Base-by-base conservation (phyloP, 2,113 vertebrate genomes). In the Cichladusa arquata region DNA sequence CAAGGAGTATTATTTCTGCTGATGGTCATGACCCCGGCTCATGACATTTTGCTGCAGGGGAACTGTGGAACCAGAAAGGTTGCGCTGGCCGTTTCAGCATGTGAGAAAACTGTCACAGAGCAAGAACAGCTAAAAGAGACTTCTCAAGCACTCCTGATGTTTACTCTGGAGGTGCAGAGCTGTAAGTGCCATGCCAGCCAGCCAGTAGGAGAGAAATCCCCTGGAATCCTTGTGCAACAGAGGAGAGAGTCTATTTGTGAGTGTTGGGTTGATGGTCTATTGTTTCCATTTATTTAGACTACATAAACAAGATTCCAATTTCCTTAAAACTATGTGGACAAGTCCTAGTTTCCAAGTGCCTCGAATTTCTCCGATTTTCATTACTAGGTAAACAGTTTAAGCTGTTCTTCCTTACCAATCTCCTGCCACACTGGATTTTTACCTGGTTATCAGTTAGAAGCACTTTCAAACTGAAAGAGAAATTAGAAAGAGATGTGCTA, bases 51-150 rank as follows among this genome's bases (percentile, higher is more conserved):
- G 53, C 83, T 71, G 15, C 69, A 79, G 45, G 81, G 78, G 14
- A 19, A 95, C 94, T 95, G 92, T 77, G 88, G 90, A 95, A 90
- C 34, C 1, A 1, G 85, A 66, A 91, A 80, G 33, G 56, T 81
- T 92, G 47, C 0, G 0, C 44, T 93, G 87, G 67, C 54, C 47
- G 31, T 47, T 82, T 76, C 81, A 58, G 58, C 3, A 9, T 88
- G 47, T 73, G 65, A 76, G 72, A 69, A 82, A 61, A 65, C 33
- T 66, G 14, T 36, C 56, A 34, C 8, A 40, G 60, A 44, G 31
- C 54, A 82, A 53, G 33, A 93, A n/a, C 19, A 83, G 64, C 36
- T 56, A 60, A 56, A 86, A 66, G 42, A 69, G 82, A 36, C 34
- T 70, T 56, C 31, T 71, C 34, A 42, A 19, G 62, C 31, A 47